Percentiles rank a stretch among this genome's conserved stretches.
Evolutionary conservation across 1,140 invertebrate genomes (phyloP).

Genomic region (Aphelinus certus): DNA sequence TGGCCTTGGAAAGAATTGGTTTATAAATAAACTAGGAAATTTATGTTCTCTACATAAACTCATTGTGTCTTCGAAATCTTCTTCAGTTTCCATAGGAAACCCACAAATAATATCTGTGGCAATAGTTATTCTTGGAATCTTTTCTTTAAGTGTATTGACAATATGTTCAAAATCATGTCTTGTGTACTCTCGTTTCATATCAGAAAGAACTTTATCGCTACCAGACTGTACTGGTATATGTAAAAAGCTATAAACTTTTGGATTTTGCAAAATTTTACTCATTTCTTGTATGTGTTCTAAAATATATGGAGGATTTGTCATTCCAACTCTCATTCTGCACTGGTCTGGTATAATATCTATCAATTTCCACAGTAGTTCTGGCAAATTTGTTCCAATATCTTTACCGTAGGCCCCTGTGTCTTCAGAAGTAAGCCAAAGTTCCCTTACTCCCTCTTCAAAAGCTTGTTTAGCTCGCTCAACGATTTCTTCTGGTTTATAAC

Average conservation of each 20-base stretch:
- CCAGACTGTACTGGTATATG: slow-evolving; percentile 98
- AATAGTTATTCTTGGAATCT: slow-evolving; percentile 88
- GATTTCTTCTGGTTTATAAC: slow-evolving; percentile 89
- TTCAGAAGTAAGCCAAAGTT: slow-evolving; percentile 99
- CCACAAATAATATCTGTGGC: slow-evolving; percentile 99
- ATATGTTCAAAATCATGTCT: slow-evolving; percentile 89
- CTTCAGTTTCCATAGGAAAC: slow-evolving; percentile 94
- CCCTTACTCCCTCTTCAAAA: slow-evolving; percentile 91
- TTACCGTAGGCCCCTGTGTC: slow-evolving; percentile 97
- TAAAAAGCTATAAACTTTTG: slow-evolving; percentile 92
- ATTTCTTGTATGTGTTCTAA: slow-evolving; percentile 94
- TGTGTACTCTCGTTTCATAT: slow-evolving; percentile 97
- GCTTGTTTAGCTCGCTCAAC: slow-evolving; percentile 83
- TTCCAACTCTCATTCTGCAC: slow-evolving; percentile 89
- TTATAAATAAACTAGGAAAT: slow-evolving; percentile 96
- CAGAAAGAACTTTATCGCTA: slow-evolving; percentile 89
- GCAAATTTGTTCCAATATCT: slow-evolving; percentile 90
- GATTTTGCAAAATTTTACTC: slow-evolving; percentile 87
- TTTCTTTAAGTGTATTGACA: slow-evolving; percentile 83
- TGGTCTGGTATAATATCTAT: slow-evolving; percentile 91
- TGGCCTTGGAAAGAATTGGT: slow-evolving; percentile 96
- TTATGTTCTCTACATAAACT: slow-evolving; percentile 85
- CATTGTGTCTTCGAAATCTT: slow-evolving; percentile 92
- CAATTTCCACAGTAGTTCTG: slow-evolving; percentile 86
- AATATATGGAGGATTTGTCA: slow-evolving; percentile 99